Base-by-base conservation (phyloP, 1,140 invertebrate genomes). In the Phocides pigmalion region DNA sequence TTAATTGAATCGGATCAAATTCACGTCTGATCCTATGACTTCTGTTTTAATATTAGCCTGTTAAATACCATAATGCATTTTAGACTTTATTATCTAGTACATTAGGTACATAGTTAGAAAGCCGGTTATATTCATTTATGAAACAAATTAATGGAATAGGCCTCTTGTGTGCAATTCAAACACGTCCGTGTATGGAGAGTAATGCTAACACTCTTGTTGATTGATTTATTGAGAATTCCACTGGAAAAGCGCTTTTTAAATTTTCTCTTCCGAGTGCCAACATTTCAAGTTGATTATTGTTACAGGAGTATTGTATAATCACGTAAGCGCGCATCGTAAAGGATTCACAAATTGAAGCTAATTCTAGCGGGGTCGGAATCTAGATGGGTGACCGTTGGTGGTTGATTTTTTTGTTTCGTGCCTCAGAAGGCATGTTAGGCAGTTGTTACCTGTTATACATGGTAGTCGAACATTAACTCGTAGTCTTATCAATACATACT, bases 91-190 rank as follows among this genome's bases (percentile, higher is more conserved):
- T 28, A 14, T 19, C 12, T 28, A 28, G 9, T 11, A 3, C 39
- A 15, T 32, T 47, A 32, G 28, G n/a, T 9, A 35, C 17, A 59
- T 35, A 35, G 47, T 47, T 11, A 46, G 15, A 14, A 35, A 39
- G 15, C 14, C 16, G 11, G n/a, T 20, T 5, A 14, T 47, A 59
- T 59, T n/a, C 46, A 59, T 59, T 59, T 59, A 35, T 59, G 42
- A 59, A 46, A 59, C 42, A 59, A 54, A 54, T 59, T 37, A 35
- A 35, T 35, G 16, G 42, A 47, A 59, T 59, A 46, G 54, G 41
- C 56, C 56, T 59, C 56, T 59, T 35, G 56, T 59, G 28, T 37
- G 42, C 56, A 59, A 47, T 59, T 9, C 56, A 59, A 59, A 59
- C 56, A 59, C 16, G 42, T 5, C 16, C 54, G 47, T 41, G 16